phyloP scores from a whole-genome alignment of 2,888 invertebrate genomes.

The Pristionchus fissidentatus region DNA sequence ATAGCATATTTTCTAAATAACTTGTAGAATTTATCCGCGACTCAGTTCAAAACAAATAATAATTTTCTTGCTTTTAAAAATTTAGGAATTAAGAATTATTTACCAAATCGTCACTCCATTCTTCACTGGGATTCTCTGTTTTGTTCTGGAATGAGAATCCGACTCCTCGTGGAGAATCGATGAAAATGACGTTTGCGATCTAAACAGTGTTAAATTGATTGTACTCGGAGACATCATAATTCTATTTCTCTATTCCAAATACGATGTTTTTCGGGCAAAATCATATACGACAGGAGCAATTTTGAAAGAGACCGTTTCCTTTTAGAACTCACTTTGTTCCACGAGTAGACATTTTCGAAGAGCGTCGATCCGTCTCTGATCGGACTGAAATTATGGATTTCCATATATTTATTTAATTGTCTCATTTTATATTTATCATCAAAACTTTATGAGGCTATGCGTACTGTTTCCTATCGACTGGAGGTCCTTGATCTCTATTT shows the following conservation, averaged over 20 bases:
- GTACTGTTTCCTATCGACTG: too few species aligned
- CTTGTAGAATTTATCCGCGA: too few species aligned
- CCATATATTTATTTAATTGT: too few species aligned
- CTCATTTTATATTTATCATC: too few species aligned
- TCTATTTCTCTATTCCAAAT: neutral
- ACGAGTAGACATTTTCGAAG: slow-evolving; percentile 72
- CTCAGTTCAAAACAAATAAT: too few species aligned
- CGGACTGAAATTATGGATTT: slow-evolving; percentile 66
- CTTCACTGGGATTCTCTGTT: slow-evolving; percentile 58
- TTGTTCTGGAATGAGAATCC: slow-evolving; percentile 77
- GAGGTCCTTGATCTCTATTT: too few species aligned
- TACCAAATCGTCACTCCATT: slow-evolving; percentile 61
- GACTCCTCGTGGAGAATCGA: slow-evolving; percentile 79
- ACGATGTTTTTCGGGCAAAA: neutral
- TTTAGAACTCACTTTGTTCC: slow-evolving; percentile 72
- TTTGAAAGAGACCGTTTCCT: neutral
- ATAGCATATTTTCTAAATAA: neutral
- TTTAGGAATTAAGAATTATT: neutral
- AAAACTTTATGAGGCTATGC: too few species aligned
- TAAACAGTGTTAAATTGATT: too few species aligned
- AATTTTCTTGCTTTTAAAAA: neutral
- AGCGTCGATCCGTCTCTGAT: slow-evolving; percentile 73
- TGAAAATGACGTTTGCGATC: slow-evolving; percentile 78
- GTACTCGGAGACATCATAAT: neutral
- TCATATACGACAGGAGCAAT: neutral